These are phyloP conservation scores for Trachelus tabidus DNA, from an alignment of 2,888 invertebrate genomes.

Conservation along the genomic window DNA sequence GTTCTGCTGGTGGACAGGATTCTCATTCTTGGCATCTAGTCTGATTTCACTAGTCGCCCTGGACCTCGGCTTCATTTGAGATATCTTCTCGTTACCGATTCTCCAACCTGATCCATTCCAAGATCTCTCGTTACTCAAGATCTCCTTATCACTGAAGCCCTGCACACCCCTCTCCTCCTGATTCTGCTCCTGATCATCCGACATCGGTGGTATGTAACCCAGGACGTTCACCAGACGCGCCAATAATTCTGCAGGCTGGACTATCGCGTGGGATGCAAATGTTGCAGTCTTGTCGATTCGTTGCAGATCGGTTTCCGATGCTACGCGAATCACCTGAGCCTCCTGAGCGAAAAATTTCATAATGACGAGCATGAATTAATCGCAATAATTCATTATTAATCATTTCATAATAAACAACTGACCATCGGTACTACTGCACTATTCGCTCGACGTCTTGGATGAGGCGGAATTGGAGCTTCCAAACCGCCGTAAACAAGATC, in stretches of 20 bases:
- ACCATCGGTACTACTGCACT: constrained; percentile 61
- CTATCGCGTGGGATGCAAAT: constrained; percentile 77
- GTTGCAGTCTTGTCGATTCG: constrained; percentile 84
- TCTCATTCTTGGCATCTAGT: constrained; percentile 56
- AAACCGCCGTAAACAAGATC: constrained; percentile 62
- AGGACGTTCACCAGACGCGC: constrained; percentile 83
- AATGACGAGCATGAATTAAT: not conserved
- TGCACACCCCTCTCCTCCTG: constrained; percentile 68
- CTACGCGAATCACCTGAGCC: constrained; percentile 70
- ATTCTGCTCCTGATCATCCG: constrained; percentile 38
- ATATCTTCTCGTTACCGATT: constrained; percentile 67
- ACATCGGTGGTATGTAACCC: constrained; percentile 68
- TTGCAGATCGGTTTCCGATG: constrained; percentile 83
- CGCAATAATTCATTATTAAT: not conserved
- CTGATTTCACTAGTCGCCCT: constrained; percentile 74
- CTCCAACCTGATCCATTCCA: constrained; percentile 68
- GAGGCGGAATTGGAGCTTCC: constrained; percentile 42
- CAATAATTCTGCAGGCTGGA: constrained; percentile 81
- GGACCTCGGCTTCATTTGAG: constrained; percentile 66
- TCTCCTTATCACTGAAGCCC: constrained; percentile 80
- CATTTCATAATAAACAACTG: constrained; percentile 17
- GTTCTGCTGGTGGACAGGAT: constrained; percentile 53
- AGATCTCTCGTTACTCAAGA: constrained; percentile 75
- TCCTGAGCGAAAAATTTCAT: constrained; percentile 35
- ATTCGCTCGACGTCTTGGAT: constrained; percentile 60